Percentiles rank a stretch among this genome's conserved stretches.
Evolutionary conservation across 2,113 vertebrate species (phyloP).

Genomic region (Channa maculata): DNA sequence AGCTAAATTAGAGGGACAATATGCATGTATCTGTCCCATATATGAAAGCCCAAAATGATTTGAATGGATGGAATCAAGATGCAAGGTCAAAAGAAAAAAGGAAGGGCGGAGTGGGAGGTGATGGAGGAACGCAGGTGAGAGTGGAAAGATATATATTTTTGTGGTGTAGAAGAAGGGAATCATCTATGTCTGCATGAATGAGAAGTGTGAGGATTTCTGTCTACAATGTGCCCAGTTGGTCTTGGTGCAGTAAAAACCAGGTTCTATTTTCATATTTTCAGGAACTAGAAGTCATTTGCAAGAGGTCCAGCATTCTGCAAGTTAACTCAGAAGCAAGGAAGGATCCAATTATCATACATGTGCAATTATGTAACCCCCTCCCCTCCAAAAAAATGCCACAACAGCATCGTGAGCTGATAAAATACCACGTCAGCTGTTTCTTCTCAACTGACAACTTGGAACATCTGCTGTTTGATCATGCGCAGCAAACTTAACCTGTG

Average conservation of each 20-base stretch:
- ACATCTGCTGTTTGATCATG: slow-evolving; percentile 17
- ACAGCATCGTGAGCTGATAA: background rate
- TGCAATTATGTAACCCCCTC: background rate
- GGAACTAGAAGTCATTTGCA: slow-evolving; percentile 10
- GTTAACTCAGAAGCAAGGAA: background rate
- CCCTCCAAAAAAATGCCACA: background rate
- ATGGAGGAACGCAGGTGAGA: background rate
- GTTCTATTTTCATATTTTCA: slow-evolving; percentile 10
- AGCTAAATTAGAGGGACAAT: background rate
- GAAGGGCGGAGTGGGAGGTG: background rate
- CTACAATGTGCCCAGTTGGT: background rate
- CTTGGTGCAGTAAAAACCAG: slow-evolving; percentile 3
- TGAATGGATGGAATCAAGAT: slow-evolving; percentile 1
- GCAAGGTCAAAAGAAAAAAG: background rate
- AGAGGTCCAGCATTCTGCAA: background rate
- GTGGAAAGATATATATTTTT: background rate
- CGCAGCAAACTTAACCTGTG: background rate
- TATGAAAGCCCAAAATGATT: background rate
- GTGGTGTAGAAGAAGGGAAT: background rate
- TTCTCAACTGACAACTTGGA: background rate
- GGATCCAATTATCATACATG: background rate
- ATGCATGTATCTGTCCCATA: background rate
- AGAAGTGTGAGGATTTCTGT: background rate
- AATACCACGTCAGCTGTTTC: background rate
- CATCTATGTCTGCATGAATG: background rate